Conservation (phyloP, 2,797 vertebrate species). For the Eulemur rubriventer region DNA sequence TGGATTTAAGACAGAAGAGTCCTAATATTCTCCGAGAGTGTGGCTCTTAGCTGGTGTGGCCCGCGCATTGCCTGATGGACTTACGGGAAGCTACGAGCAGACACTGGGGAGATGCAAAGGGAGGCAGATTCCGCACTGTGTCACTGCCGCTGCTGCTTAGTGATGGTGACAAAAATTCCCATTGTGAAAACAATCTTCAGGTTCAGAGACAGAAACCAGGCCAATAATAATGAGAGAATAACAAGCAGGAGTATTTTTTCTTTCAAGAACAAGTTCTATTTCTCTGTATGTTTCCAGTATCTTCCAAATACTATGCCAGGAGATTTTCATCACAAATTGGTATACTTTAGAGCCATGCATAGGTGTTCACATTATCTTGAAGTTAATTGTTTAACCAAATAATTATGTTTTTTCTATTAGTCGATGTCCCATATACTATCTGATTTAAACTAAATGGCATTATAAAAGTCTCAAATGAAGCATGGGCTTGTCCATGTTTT, state of each 20-base stretch:
- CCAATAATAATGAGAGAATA: not conserved
- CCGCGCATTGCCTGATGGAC: not conserved
- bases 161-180: not conserved
- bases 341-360: not conserved
- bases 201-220: slow-evolving; percentile 20
- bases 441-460: not conserved
- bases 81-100: not conserved
- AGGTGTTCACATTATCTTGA: not conserved
- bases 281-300: not conserved
- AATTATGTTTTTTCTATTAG: not conserved
- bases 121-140: too few species aligned
- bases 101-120: not conserved
- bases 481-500: not conserved
- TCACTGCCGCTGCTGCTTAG: not conserved
- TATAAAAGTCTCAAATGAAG: not conserved
- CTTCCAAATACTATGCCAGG: not conserved
- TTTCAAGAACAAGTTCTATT: slow-evolving; percentile 7
- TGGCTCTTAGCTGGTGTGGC: not conserved
- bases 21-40: not conserved
- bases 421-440: not conserved
- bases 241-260: not conserved
- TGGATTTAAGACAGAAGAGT: not conserved
- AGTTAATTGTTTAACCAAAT: not conserved
- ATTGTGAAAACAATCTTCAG: not conserved
- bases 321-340: not conserved